phyloP scores from a whole-genome alignment of 2,113 vertebrate species.

The Cyprichromis sp. region DNA sequence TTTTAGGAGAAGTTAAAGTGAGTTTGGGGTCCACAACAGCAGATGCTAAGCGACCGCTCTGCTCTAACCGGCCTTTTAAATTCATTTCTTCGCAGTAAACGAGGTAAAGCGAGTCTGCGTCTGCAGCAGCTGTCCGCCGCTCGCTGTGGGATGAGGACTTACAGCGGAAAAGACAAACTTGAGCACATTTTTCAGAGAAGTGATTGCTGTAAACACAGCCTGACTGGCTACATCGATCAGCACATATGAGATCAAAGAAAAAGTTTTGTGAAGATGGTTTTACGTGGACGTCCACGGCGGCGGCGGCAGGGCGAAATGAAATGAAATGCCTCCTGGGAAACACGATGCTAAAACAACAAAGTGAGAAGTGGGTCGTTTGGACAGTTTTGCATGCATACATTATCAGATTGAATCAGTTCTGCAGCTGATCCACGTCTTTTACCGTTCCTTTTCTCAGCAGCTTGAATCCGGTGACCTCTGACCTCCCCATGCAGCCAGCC shows the following conservation, averaged over 20 bases:
- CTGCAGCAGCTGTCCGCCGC: background rate
- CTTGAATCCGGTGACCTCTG: constrained; percentile 6
- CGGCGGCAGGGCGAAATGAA: background rate
- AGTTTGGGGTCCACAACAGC: background rate
- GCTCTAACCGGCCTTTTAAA: constrained; percentile 11
- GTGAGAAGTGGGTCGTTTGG: background rate
- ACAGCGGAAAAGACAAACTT: background rate
- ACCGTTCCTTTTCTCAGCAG: background rate
- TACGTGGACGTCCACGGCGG: background rate
- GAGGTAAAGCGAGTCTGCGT: constrained; percentile 12
- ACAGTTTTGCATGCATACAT: background rate
- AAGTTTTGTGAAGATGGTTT: background rate
- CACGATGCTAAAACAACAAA: background rate
- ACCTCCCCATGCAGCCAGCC: constrained; percentile 2
- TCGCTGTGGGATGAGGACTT: background rate
- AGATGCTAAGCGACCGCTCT: constrained; percentile 1
- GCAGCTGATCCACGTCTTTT: background rate
- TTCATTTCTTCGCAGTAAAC: constrained; percentile 15
- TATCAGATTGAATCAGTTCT: background rate
- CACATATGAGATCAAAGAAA: background rate
- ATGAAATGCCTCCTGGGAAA: background rate
- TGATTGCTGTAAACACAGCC: background rate
- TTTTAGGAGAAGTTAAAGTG: background rate
- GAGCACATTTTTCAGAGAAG: background rate
- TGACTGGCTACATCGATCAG: background rate